Base-by-base conservation (phyloP, 37 sponge, comb jelly and placozoan genomes). In the Dysidea cf. avara region DNA sequence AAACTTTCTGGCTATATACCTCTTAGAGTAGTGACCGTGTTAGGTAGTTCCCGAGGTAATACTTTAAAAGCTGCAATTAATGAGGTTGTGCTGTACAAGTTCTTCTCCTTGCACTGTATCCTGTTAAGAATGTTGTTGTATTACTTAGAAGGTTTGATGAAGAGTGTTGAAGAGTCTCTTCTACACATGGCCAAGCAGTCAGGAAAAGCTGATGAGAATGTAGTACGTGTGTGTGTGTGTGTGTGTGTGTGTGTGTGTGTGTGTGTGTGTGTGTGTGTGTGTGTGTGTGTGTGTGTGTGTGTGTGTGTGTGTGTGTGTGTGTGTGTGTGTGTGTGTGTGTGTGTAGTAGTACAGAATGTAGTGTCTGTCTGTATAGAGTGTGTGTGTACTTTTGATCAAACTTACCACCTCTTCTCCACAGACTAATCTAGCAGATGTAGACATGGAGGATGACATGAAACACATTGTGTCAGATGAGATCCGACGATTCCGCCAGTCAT, bases 381-480 rank as follows among this genome's bases (percentile, higher is more conserved):
- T 54, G 35, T 18, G 21, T 68, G 53, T 49, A 29, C 63, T 32
- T 63, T 38, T 24, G 30, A 34, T n/a, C 29, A 2, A n/a, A n/a
- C n/a, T n/a, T n/a, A n/a, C n/a, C n/a, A n/a, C n/a, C n/a, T n/a
- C n/a, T n/a, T n/a, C n/a, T 64, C 30, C 32, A 5, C 53, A 91
- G 87, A 66, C 51, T 48, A 68, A 74, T 1, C 71, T 86, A 7
- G 83, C 77, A 30, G 84, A 91, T 48, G 69, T 86, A 53, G 86
- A 92, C 31, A 86, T 96, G 83, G 93, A 96, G 28, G 96, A 84
- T 26, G 86, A 83, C 49, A 82, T 87, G 72, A 86, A 85, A 32
- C 85, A 81, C 2, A 64, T 92, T 3, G 93, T 96, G 22, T 78
- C 81, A 26, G 87, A 90, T 43, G 96, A 96, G 68, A 96, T 96